phyloP scores from a whole-genome alignment of 1,140 invertebrate species.

The Lamellibrachia luymesi region DNA sequence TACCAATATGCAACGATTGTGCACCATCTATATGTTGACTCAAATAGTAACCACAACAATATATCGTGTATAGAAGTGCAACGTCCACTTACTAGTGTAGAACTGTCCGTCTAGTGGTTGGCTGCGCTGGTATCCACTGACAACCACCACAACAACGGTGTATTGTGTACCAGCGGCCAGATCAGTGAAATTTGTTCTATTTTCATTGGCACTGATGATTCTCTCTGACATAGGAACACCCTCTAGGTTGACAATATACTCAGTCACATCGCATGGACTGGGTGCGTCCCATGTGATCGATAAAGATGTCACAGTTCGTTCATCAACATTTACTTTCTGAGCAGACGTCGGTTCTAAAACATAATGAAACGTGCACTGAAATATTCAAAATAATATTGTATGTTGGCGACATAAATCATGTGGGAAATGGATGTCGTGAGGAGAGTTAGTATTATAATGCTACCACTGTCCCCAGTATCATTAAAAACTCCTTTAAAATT shows the following conservation, averaged over 20 bases:
- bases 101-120: not conserved
- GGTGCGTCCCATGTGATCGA: not conserved
- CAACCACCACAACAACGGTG: not conserved
- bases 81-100: not conserved
- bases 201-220: not conserved
- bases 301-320: not conserved
- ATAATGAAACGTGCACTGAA: not conserved
- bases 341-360: not conserved
- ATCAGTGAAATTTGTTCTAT: not conserved
- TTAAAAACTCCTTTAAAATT: too few species aligned
- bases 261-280: not conserved
- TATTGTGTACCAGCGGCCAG: not conserved
- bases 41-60: not conserved
- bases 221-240: not conserved
- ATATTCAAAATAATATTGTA: too few species aligned
- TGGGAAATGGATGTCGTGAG: too few species aligned
- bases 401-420: too few species aligned
- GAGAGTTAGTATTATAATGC: too few species aligned
- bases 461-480: too few species aligned
- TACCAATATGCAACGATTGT: not conserved
- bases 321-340: not conserved
- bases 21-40: not conserved
- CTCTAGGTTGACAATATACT: not conserved
- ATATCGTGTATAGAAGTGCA: not conserved
- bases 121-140: not conserved